Conservation (phyloP, 1,140 invertebrate genomes). For the Lucilia cuprina region DNA sequence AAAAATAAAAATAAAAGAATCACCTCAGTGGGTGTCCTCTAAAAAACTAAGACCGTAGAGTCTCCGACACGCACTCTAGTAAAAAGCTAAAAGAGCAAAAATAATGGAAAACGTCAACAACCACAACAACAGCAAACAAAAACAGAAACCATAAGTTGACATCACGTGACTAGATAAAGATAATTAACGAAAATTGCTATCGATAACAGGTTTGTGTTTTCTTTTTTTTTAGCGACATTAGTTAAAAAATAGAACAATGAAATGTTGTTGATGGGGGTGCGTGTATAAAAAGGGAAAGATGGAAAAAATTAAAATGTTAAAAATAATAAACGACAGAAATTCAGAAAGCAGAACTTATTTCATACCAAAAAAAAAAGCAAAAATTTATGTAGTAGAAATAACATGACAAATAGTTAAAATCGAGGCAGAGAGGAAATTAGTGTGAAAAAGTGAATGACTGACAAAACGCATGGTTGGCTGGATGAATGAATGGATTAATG, state of each 20-base stretch:
- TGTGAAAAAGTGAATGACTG: background rate
- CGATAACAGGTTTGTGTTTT: background rate
- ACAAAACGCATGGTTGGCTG: background rate
- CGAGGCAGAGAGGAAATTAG: background rate
- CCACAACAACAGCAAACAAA: background rate
- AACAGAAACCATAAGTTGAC: background rate
- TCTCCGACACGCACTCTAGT: background rate
- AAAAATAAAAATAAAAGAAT: background rate
- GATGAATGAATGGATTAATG: background rate
- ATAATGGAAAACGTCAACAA: too few relatives aligned
- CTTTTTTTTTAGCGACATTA: background rate
- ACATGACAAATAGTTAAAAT: background rate
- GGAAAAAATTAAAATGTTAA: background rate
- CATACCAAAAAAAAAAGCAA: background rate
- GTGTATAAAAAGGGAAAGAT: background rate
- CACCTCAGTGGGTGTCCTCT: background rate
- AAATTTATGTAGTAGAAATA: background rate
- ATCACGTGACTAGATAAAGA: background rate
- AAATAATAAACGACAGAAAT: slow-evolving; percentile 2
- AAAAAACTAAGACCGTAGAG: background rate
- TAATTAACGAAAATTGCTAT: background rate
- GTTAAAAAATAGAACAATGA: too few relatives aligned
- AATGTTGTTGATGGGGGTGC: background rate
- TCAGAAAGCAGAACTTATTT: slow-evolving; percentile 11
- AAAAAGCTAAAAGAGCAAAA: background rate